phyloP scores from a whole-genome alignment of 2,888 invertebrate species.

The Nomada ruficornis region DNA sequence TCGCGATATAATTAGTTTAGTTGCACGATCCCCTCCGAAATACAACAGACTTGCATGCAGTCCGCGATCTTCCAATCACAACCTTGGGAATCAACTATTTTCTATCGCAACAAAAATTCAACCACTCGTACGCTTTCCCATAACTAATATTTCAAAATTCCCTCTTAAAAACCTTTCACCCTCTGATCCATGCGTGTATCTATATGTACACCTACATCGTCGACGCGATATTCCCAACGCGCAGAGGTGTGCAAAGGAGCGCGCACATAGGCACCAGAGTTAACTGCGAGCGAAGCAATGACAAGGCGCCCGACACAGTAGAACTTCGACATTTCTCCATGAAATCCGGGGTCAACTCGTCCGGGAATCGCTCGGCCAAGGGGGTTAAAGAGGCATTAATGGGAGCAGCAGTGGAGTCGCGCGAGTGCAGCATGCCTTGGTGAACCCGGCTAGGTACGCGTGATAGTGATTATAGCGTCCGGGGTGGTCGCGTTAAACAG shows the following conservation, averaged over 20 bases:
- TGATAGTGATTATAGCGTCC: constrained; percentile 45
- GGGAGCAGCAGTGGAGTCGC: not conserved
- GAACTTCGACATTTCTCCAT: constrained; percentile 16
- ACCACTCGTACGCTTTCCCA: too few species aligned
- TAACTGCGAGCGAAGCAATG: not conserved
- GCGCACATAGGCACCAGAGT: too few species aligned
- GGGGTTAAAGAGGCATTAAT: constrained; percentile 15
- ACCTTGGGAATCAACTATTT: too few species aligned
- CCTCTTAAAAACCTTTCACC: too few species aligned
- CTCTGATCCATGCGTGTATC: too few species aligned
- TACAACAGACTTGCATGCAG: constrained; percentile 18
- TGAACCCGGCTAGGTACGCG: not conserved
- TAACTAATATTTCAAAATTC: too few species aligned
- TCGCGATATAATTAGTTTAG: constrained; percentile 68
- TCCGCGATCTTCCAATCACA: constrained; percentile 21
- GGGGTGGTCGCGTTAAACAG: constrained; percentile 60
- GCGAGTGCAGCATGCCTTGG: too few species aligned
- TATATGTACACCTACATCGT: too few species aligned
- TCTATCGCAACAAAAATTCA: constrained; percentile 1
- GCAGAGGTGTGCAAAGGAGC: too few species aligned
- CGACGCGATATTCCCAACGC: too few species aligned
- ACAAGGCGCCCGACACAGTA: not conserved
- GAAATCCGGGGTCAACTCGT: constrained; percentile 13
- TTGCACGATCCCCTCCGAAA: constrained; percentile 19
- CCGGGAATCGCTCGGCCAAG: constrained; percentile 27